Evolutionary conservation across 2,113 vertebrate species (phyloP).

Genomic region (Archocentrus centrarchus): DNA sequence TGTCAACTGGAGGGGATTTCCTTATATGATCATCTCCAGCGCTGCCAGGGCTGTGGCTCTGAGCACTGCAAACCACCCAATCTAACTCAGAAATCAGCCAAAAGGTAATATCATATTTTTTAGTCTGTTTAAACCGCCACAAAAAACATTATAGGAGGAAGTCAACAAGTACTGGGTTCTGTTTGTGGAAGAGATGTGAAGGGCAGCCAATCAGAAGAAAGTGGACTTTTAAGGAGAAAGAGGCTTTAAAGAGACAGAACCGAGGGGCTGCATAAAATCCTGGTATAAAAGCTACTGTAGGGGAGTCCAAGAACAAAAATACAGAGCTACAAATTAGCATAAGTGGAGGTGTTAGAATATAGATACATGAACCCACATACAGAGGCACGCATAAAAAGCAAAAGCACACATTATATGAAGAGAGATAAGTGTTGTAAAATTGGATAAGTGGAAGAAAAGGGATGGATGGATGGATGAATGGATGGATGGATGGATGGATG

Average conservation of each 20-base stretch:
- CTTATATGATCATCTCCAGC: neutral
- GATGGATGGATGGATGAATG: too few relatives aligned
- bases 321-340: neutral
- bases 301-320: neutral
- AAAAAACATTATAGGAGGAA: neutral
- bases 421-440: neutral
- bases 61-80: neutral
- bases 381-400: neutral
- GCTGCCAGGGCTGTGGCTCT: neutral
- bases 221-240: neutral
- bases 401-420: neutral
- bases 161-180: neutral
- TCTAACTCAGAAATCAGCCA: neutral
- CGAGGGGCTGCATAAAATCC: neutral
- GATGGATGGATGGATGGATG: too few relatives aligned
- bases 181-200: neutral
- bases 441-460: too few relatives aligned
- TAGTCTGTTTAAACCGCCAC: neutral
- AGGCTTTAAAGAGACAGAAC: slow-evolving; percentile 1
- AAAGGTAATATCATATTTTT: neutral
- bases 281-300: neutral
- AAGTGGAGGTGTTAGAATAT: neutral
- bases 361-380: neutral
- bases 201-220: slow-evolving; percentile 5
- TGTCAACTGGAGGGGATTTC: neutral